Evolutionary conservation across 2,797 vertebrate genomes (phyloP).

Genomic region (Gadopsis marmoratus): DNA sequence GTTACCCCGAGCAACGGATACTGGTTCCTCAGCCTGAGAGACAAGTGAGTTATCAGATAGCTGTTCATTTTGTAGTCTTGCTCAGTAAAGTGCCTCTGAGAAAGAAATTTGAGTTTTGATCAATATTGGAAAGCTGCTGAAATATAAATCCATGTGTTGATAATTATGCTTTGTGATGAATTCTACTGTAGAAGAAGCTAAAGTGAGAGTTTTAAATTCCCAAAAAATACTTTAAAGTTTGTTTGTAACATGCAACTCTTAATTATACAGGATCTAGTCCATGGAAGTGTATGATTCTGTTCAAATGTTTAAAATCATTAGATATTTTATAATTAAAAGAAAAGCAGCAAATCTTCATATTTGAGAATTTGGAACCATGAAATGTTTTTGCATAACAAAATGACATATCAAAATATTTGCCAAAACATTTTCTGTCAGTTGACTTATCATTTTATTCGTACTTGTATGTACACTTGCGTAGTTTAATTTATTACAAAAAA

Average conservation of each 20-base stretch:
- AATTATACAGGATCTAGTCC: neutral
- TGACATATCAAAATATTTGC: neutral
- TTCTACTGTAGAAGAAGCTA: neutral
- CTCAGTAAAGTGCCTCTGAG: neutral
- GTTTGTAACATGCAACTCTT: too few relatives aligned
- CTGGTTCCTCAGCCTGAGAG: constrained; percentile 85
- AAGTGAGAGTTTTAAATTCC: too few relatives aligned
- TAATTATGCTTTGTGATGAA: neutral
- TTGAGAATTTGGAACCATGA: neutral
- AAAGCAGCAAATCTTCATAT: neutral
- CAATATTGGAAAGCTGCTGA: too few relatives aligned
- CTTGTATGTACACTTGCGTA: neutral
- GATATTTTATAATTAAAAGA: neutral
- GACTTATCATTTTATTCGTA: neutral
- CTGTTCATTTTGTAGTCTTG: neutral
- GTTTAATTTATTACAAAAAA: neutral
- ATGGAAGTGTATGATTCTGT: too few relatives aligned
- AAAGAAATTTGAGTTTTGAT: neutral
- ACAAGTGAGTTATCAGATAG: constrained; percentile 68
- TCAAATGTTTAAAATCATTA: neutral
- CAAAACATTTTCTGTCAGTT: neutral
- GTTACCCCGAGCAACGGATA: constrained; percentile 83
- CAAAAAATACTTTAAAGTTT: too few relatives aligned
- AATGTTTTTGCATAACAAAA: neutral
- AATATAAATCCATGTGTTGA: neutral